Evolutionary conservation across 1,140 invertebrate genomes (phyloP), one percentile per base, ranked within the genome.

Genomic region (Stratiolaelaps scimitus): DNA sequence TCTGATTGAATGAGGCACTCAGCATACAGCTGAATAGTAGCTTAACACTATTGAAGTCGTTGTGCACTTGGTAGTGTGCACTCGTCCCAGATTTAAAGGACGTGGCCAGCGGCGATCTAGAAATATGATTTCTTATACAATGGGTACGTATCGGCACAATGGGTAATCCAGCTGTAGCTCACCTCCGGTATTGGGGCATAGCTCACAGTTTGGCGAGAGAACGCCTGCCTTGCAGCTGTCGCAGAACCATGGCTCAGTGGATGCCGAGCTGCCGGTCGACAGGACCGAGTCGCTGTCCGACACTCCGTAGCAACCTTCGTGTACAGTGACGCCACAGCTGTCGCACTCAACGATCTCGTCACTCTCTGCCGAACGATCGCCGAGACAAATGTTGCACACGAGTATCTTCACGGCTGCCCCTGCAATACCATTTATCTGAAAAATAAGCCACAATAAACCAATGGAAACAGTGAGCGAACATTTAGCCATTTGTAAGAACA

Each of bases 311-410:
- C 92, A 96, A 73, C 85, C 89, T 83, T 97, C 92, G 78, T 97
- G 92, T 13, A 96, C 92, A 68, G 89, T 89, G 0, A 94, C 87
- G 17, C 90, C 89, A 78, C 92, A 97, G 34, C 87, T 84, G 79
- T 97, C 92, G 78, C 92, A 97, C 76, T 94, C 92, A 7, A 95
- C 88, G 70, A 97, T 93, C 78, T 96, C 92, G 81, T 96, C 93
- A 47, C 86, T 81, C 72, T 90, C 88, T 78, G 91, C 89, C 6
- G 53, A 60, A 26, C 26, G 26, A 26, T 94, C 92, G 0, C 92
- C 91, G 26, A 96, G 77, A 73, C 93, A 97, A 1, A 91, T 89
- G 73, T 86, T 89, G 74, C 92, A 97, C 68, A 96, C 90, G 20
- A 89, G 75, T 68, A 82, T 75, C 71, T 79, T 77, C 46, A 76